Evolutionary conservation across 2,888 invertebrate genomes (phyloP), one percentile per base, ranked within the genome.

Genomic region (Cheilosia impressa): DNA sequence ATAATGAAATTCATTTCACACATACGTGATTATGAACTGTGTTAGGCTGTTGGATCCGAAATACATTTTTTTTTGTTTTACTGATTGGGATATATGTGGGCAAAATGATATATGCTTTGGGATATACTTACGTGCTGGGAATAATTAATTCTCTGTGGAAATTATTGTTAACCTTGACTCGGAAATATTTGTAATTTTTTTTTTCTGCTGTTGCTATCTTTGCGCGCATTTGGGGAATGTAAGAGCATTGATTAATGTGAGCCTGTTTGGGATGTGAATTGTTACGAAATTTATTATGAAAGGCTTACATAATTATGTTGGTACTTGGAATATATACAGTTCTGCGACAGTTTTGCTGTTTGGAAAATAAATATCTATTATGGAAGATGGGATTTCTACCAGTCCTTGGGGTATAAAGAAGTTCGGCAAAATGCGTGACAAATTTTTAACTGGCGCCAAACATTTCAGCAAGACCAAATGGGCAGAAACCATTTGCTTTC

Each of bases 1-100:
- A 62, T 75, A 65, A 47, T 65, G 55, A 65, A 50, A 78, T 71
- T 78, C 78, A 71, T 78, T 78, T 78, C 78, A 78, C 78, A 78
- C 71, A 78, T 78, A 78, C 78, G 78, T 78, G 71, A 47, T 63
- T 71, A 71, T 69, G 78, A 71, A 78, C 52, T 52, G 62, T 50
- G 38, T 50, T 50, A 50, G 15, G 22, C 43, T 38, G n/a, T 24
- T 17, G 34, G 15, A 24, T 17, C 2, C 17, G 17, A 47, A 17
- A 2, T 9, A 7, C 2, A 13, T 24, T 38, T 22, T 34, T 72
- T 24, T 38, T 24, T 4, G 1, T 24, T 19, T 15, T 17, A 24
- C 38, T 53, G 41, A 62, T 27, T 65, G 45, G 34, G 45, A 24
- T 65, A 41, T 27, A 52, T 65, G 45, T 63, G 47, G n/a, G 69